Evolutionary conservation across 2,113 vertebrate genomes (phyloP), one percentile per base, ranked within the genome.

Genomic region (Lipophrys pholis): DNA sequence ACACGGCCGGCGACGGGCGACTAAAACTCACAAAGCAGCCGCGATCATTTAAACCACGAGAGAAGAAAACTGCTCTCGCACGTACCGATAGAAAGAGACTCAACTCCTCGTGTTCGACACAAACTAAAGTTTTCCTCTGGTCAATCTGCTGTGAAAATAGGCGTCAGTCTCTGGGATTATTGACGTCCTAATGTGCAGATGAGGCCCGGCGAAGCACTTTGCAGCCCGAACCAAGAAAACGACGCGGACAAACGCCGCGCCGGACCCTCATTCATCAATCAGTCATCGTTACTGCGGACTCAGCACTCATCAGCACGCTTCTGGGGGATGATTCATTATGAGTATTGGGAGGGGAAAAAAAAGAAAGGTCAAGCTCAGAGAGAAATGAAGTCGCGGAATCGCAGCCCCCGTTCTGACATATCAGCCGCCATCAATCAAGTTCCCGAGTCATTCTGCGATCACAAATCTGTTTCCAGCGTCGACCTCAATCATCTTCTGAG

Each of bases 361-460:
- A 50, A 53, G 46, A 76, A 82, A 85, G 80, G 84, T 83, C 81
- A 74, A 11, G 73, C 77, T 51, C 39, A 0, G 58, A 65, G 46
- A 12, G 30, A 14, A 50, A 73, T 17, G 8, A 56, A 66, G 53
- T 40, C 12, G 1, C 45, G 42, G 48, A 73, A 64, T 67, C 48
- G 35, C 14, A 14, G 35, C 21, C 8, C 10, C 60, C 2, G 12
- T 48, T 59, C 46, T 69, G 69, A 82, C 82, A 52, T 68, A 63
- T 67, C 46, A 10, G 50, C 38, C 4, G 39, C 66, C 70, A 90
- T 89, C 84, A 76, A 76, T 90, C 78, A 85, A 46, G 45, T 39
- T 12, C 56, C 17, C 0, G 17, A 67, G 43, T 16, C 79, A 12
- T 71, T 83, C 60, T 54, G 17, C 30, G 35, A 79, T 80, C 69